A percentile compares a stretch with the other conserved stretches of the same genome.
Conservation (phyloP, 2,113 vertebrate species). For the Stomatorhinus ivindoensis region DNA sequence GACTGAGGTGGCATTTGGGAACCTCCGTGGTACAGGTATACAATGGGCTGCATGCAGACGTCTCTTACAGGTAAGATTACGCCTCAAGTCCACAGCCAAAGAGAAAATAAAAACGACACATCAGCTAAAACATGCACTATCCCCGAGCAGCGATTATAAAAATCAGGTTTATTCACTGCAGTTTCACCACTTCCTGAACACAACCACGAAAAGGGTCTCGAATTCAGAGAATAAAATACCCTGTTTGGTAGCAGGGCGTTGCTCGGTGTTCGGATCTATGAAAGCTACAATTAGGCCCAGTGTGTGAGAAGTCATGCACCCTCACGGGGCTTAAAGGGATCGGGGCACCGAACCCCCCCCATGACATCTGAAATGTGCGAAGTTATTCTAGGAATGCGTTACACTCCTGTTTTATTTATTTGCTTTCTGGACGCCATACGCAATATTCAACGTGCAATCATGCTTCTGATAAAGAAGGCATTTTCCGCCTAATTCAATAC, state of each 20-base stretch:
- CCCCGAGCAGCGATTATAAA: background rate
- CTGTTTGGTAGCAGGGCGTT: background rate
- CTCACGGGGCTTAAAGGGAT: background rate
- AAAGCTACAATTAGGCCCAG: background rate
- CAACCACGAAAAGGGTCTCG: background rate
- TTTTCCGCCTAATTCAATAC: background rate
- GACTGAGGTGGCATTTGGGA: background rate
- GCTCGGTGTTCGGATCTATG: background rate
- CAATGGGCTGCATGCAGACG: background rate
- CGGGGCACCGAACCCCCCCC: background rate
- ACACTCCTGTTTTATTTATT: background rate
- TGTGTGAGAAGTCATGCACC: background rate
- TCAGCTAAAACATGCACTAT: background rate
- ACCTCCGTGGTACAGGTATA: background rate
- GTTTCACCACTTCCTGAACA: background rate
- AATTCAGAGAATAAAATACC: background rate
- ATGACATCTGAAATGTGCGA: background rate
- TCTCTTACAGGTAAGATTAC: background rate
- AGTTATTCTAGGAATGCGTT: constrained; percentile 4
- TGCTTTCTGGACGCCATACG: background rate
- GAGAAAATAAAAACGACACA: background rate
- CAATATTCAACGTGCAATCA: background rate
- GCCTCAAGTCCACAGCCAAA: background rate
- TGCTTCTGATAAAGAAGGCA: background rate
- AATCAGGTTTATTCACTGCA: constrained; percentile 2